A percentile compares a stretch with the other conserved stretches of the same genome.
Conservation (phyloP, 2,888 invertebrate species). For the Orchesellides sinensis region DNA sequence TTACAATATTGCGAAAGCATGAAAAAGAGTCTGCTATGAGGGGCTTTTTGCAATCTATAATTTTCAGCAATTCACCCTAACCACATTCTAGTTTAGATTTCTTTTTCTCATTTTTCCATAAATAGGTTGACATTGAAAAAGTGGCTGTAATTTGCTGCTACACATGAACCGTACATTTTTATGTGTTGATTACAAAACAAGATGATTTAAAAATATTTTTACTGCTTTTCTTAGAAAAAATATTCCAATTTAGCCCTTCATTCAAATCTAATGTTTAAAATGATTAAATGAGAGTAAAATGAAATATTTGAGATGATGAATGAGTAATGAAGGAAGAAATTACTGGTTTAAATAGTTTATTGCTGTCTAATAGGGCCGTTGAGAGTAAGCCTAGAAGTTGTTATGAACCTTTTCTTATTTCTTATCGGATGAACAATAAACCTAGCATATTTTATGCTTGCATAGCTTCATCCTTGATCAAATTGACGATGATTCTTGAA, state of each 20-base stretch:
- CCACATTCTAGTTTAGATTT: background rate
- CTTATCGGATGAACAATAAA: too few species aligned
- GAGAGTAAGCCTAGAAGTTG: background rate
- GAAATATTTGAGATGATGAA: slow-evolving; percentile 11
- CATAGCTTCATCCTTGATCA: too few species aligned
- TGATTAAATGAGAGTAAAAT: background rate
- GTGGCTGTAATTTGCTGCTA: slow-evolving; percentile 29
- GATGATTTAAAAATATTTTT: slow-evolving; percentile 2
- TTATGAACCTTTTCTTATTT: background rate
- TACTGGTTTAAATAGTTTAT: slow-evolving; percentile 6
- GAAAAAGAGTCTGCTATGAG: background rate
- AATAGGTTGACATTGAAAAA: slow-evolving; percentile 51
- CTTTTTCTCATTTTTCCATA: slow-evolving; percentile 6
- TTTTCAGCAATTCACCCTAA: slow-evolving; percentile 19
- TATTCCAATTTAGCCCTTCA: background rate
- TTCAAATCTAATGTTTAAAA: slow-evolving; percentile 28
- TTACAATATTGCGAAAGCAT: background rate
- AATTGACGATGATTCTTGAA: too few species aligned
- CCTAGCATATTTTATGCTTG: too few species aligned
- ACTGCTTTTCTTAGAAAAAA: background rate
- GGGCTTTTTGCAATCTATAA: background rate
- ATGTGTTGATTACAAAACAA: background rate
- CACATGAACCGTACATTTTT: slow-evolving; percentile 13
- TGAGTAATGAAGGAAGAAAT: background rate
- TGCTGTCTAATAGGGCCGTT: slow-evolving; percentile 19